Conservation (phyloP, 2,113 vertebrate species). For the Garra rufa region DNA sequence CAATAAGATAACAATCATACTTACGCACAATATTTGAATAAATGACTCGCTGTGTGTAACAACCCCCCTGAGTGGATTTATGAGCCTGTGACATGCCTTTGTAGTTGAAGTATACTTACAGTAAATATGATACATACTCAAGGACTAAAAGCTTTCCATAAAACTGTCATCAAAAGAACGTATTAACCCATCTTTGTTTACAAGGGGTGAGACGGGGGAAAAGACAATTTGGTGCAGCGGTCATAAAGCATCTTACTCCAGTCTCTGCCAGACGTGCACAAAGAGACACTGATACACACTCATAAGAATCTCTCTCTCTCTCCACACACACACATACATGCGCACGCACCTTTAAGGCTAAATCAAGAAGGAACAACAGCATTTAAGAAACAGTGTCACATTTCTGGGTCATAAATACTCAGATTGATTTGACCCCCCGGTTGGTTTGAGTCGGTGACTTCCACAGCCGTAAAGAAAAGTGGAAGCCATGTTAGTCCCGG, state of each 20-base stretch:
- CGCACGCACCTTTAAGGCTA: conserved; percentile 81
- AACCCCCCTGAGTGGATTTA: conserved; percentile 66
- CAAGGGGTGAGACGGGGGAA: conserved; percentile 77
- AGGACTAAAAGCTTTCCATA: conserved; percentile 85
- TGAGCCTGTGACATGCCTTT: conserved; percentile 67
- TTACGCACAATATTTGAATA: conserved; percentile 59
- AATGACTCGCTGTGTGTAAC: conserved; percentile 72
- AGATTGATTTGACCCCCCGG: conserved; percentile 96
- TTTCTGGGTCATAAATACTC: conserved; percentile 99
- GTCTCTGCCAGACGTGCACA: conserved; percentile 64
- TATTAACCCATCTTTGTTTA: conserved; percentile 86
- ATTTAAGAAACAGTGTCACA: conserved; percentile 95
- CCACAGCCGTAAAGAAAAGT: conserved; percentile 89
- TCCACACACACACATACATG: conserved; percentile 64
- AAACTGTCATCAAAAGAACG: conserved; percentile 81
- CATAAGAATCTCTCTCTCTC: conserved; percentile 49
- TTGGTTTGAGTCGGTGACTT: conserved; percentile 88
- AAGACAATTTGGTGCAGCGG: conserved; percentile 79
- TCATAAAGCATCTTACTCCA: conserved; percentile 72
- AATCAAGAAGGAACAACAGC: conserved; percentile 87
- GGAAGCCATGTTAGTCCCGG: conserved; percentile 80
- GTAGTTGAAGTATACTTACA: conserved; percentile 83
- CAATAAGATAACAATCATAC: conserved; percentile 73
- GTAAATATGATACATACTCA: conserved; percentile 86
- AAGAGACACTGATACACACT: conserved; percentile 56